Conservation (phyloP, 2,113 vertebrate genomes). For the Pseudopodoces humilis region DNA sequence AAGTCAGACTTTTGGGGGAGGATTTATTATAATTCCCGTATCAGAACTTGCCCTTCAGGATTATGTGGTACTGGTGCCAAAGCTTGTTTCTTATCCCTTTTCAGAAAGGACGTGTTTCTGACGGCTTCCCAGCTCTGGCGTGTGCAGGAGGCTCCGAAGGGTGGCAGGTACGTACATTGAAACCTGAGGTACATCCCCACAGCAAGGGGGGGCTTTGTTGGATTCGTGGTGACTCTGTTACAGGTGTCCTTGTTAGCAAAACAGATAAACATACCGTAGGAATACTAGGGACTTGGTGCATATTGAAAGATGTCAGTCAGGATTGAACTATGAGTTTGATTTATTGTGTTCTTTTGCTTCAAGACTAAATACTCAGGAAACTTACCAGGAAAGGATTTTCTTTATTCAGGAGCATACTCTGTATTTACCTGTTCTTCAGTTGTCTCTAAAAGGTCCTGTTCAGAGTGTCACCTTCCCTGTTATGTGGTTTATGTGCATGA, state of each 20-base stretch:
- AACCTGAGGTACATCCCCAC: neutral
- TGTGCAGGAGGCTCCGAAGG: neutral
- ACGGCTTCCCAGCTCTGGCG: neutral
- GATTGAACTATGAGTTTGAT: neutral
- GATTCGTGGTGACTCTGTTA: fast-evolving
- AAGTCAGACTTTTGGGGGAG: neutral
- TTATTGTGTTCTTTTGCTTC: neutral
- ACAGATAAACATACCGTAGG: neutral
- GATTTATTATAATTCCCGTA: neutral
- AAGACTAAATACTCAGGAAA: neutral
- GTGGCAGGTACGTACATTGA: neutral
- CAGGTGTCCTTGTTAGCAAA: neutral
- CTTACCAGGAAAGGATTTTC: neutral
- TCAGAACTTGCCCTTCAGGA: neutral
- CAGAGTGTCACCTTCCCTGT: neutral
- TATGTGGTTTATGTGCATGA: fast-evolving
- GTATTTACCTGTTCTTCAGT: neutral
- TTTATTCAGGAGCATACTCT: neutral
- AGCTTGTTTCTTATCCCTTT: neutral
- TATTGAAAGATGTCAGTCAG: neutral
- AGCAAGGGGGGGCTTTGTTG: neutral
- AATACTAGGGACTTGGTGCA: neutral
- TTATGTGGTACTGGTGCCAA: neutral
- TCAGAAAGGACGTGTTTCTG: neutral
- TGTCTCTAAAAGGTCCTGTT: neutral